Base-by-base conservation (phyloP, 1,140 invertebrate species). In the Thaumatotibia leucotreta region DNA sequence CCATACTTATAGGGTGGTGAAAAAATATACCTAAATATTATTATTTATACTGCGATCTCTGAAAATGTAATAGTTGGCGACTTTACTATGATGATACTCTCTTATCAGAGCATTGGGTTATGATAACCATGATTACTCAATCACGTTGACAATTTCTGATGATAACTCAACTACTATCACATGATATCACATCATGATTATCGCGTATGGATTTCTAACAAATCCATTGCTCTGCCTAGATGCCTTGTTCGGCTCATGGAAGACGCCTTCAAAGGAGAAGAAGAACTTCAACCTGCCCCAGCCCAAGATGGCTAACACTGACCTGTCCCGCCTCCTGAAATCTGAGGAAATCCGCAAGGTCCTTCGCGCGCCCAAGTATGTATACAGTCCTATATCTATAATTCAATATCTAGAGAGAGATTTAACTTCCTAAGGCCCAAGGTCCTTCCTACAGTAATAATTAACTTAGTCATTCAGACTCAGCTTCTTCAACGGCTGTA, bases 261-360 rank as follows among this genome's bases (percentile, higher is more conserved):
- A 96, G 80, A 96, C 95, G 61, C 93, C 95, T 32, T 96, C 98
- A 0, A 93, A 94, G 73, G 91, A 96, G 61, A 99, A 99, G 94
- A 97, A 96, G 86, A 96, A 95, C 80, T 99, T 98, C 93, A 99
- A 98, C 89, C 92, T 99, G 61, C 98, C 98, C 1, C 95, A 96
- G 91, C 97, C 98, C 24, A 99, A 98, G 91, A 99, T 99, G 98
- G 94, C 97, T 45, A 99, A 98, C 91, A 98, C 97, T 63, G 99
- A 99, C 92, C 92, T 99, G 71, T 93, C 94, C 20, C 94, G 97
- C 72, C 93, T 99, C 69, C 92, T 99, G 68, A 99, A 98, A 89
- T 96, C 97, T 73, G 97, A 99, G 67, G 98, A 99, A 93, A 98
- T 99, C 83, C 95, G 96, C 74, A 97, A 96, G 92, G 98, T 97